Evolutionary conservation across 2,797 vertebrate genomes (phyloP), one percentile per base, ranked within the genome.

Genomic region (Mus caroli): DNA sequence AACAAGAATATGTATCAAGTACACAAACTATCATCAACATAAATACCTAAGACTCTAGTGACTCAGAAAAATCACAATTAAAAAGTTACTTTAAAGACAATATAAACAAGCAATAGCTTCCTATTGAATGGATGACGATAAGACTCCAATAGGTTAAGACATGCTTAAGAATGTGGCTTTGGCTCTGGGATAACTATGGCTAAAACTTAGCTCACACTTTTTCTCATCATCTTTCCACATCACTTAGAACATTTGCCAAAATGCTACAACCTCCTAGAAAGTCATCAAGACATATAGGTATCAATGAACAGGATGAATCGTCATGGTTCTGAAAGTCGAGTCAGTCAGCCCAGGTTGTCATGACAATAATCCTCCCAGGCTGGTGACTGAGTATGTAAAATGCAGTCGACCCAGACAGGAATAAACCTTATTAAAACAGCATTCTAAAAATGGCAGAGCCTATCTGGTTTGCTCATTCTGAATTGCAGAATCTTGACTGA

Each of bases 321-420:
- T 69, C 60, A 78, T 87, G 60, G 43, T 71, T 84, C 90, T 82
- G 50, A 92, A 90, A 97, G 88, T 73, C 85, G 85, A 90, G 93
- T 96, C 92, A 69, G 64, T 90, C 91, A 76, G 80, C n/a, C 77
- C 92, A 76, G 84, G 97, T 97, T 96, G 96, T 86, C 97, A 97
- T 96, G 91, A 92, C 80, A 76, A 95, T 96, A 75, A 90, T 73
- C 88, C 76, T 77, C 86, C 37, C 84, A 54, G 94, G 28, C 90
- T 87, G 76, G 76, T 77, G 84, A 90, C 4, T 94, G 76, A 80
- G 46, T 56, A 91, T 75, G 87, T 85, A 93, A 91, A 90, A 91
- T 62, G 94, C 90, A 78, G 77, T 31, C 11, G 0, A 85, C 80
- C 89, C 84, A 83, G 95, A 82, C 87, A 82, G 94, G 91, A 95